Base-by-base conservation (phyloP, 2,797 vertebrate species). In the Typhlichthys subterraneus region DNA sequence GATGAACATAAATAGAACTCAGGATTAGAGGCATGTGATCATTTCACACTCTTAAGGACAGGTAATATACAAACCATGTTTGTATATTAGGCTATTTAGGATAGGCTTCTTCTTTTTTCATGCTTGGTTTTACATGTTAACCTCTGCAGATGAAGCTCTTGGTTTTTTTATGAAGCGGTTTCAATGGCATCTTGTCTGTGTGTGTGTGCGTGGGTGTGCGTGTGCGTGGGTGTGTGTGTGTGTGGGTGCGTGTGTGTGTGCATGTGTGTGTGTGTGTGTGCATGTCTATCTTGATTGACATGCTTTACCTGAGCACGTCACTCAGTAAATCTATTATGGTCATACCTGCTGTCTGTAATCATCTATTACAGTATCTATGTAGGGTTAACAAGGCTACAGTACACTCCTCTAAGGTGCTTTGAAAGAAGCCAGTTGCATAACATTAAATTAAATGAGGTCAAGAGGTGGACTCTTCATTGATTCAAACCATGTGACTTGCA, bases 231-330 rank as follows among this genome's bases (percentile, higher is more conserved):
- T 38, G 33, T 9, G 33, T 23, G 7, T 38, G 15, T 61, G 57
- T 0, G 19, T 2, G 19, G 0, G 19, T 2, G 19, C 0, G 19
- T 19, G 23, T 3, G 23, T 38, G 33, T 0, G 33, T 38, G 33
- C 1, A 14, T 62, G 57, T 14, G 17, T 15, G 12, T 55, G 38
- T 42, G 52, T 61, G 64, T 29, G 51, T 48, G 51, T 33, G 1
- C 6, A 51, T 50, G 51, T 13, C 31, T 54, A 10, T 4, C 12
- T 48, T 29, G 69, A 62, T 17, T 65, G 70, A 62, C 67, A 60
- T 73, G 48, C 77, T 75, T 64, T 58, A 67, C 61, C 42, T 15
- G 51, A 63, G 61, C 23, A 23, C 79, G 70, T 76, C 73, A 57
- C 23, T 23, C n/a, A n/a, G 50, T 53, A 23, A 23, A 80, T 64